Base-by-base conservation (phyloP, 1,140 invertebrate genomes). In the Oreohelix idahoensis region DNA sequence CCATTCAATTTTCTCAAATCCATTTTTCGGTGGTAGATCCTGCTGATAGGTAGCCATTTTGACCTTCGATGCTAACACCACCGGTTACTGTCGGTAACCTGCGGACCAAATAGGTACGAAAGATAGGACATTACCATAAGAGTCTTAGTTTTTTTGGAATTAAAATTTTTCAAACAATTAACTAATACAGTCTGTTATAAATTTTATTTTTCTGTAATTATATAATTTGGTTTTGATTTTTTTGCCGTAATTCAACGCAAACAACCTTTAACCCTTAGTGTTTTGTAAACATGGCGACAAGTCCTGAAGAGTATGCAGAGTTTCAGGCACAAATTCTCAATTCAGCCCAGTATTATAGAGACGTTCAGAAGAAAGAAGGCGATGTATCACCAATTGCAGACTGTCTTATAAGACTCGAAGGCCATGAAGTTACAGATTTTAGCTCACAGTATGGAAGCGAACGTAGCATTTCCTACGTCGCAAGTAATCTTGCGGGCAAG, bases 381-480 rank as follows among this genome's bases (percentile, higher is more conserved):
- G 69, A 81, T 29, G 63, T 71, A 5, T 81, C 63, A 38, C 45
- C 79, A 71, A 38, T 81, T 15, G 36, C 66, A 11, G 32, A 45
- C 32, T 49, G 32, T 49, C 79, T 71, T 35, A 81, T 71, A 20
- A 70, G 79, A 71, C 51, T 81, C 2, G 79, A 81, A 32, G 87
- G 86, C 0, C 70, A 86, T n/a, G 88, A 88, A 63, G 96, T 97
- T 38, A 92, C 95, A 73, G 96, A 96, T 90, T 97, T 97, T 89
- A 97, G 96, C 92, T 97, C 96, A 4, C 96, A 97, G 92, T 98
- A 98, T 93, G 97, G 96, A 74, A 96, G 95, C 93, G 95, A 96
- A 92, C 95, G 95, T 83, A 97, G 96, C 92, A 95, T 97, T 90
- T 97, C 96, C 0, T 98, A 98, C 89, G 96, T 96, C 15, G 96